These are phyloP conservation scores for Gonioctena quinquepunctata DNA, from an alignment of 1,140 invertebrate species.

Conservation along the genomic window DNA sequence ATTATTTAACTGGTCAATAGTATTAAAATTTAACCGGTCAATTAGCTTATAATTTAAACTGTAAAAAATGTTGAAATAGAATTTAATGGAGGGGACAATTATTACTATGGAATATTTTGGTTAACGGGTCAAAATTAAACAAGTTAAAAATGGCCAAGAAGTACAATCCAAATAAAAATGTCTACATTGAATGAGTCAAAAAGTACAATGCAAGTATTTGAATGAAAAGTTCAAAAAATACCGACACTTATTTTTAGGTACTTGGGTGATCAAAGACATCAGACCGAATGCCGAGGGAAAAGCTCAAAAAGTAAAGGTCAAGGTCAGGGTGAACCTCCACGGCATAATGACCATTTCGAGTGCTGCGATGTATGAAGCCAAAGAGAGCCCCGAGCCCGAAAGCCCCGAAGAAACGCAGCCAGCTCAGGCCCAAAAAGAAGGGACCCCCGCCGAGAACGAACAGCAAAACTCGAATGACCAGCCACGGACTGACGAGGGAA, in stretches of 20 bases:
- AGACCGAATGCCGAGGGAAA: conserved; percentile 85
- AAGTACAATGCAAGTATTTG: too few relatives aligned
- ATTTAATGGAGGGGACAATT: too few relatives aligned
- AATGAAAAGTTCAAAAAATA: not conserved
- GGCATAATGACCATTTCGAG: conserved; percentile 87
- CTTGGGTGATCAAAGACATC: conserved; percentile 84
- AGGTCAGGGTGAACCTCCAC: conserved; percentile 90
- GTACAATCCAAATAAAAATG: too few relatives aligned
- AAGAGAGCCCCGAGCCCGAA: conserved; percentile 66
- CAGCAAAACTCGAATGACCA: conserved; percentile 53
- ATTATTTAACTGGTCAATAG: too few relatives aligned
- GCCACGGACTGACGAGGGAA: conserved; percentile 45
- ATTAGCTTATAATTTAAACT: too few relatives aligned
- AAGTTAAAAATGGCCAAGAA: too few relatives aligned
- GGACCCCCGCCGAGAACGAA: conserved; percentile 32
- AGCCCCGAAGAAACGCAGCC: conserved; percentile 55
- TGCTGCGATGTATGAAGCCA: conserved; percentile 85
- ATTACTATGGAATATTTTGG: too few relatives aligned
- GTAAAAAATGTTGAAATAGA: too few relatives aligned
- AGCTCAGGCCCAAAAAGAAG: conserved; percentile 47
- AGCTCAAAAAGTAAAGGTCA: conserved; percentile 92
- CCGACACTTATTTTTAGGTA: conserved; percentile 60
- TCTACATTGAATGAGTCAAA: too few relatives aligned
- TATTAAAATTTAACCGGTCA: too few relatives aligned
- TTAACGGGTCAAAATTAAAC: too few relatives aligned